Evolutionary conservation across 2,797 vertebrate genomes (phyloP), one percentile per base, ranked within the genome.

Genomic region (Gila robusta): DNA sequence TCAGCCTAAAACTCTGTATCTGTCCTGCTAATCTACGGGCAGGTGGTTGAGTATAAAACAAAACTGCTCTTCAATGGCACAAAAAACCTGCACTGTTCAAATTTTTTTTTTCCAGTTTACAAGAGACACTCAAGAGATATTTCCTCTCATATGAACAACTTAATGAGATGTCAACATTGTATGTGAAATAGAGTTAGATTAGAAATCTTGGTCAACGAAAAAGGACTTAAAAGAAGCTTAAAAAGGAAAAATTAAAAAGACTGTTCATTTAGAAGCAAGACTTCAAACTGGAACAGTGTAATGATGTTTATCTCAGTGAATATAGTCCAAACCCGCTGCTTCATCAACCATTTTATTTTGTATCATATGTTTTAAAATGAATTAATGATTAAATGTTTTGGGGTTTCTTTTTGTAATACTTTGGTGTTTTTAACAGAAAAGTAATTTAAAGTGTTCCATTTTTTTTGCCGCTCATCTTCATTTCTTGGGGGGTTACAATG

Each of bases 11-110:
- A 96, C 93, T 94, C 97, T 98, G 97, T 97, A 97, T 96, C 97
- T 97, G 97, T 96, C 96, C 96, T 96, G 95, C 96, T 97, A 98
- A 98, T 98, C 96, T 94, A 97, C 96, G 94, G 98, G 97, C 97
- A 97, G 97, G 91, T 93, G 97, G 97, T 97, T 97, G 97, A 99
- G 98, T 99, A 98, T 99, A 99, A 98, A 98, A 97, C 94, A 94
- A 97, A 95, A 94, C 95, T 93, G 96, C 96, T 97, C 95, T 96
- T 95, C 96, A 96, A 97, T 95, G 96, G 97, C 95, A 97, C 96
- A 96, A 97, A 97, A 78, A 97, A 96, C 96, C 94, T 98, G 98
- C 98, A 98, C 98, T 98, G 97, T 97, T 98, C 96, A 96, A 96
- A 6, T 32, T 98, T 98, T 72, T 98, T 49, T 84, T 97, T 98